Base-by-base conservation (phyloP, 1,140 invertebrate genomes). In the Penaeus indicus region DNA sequence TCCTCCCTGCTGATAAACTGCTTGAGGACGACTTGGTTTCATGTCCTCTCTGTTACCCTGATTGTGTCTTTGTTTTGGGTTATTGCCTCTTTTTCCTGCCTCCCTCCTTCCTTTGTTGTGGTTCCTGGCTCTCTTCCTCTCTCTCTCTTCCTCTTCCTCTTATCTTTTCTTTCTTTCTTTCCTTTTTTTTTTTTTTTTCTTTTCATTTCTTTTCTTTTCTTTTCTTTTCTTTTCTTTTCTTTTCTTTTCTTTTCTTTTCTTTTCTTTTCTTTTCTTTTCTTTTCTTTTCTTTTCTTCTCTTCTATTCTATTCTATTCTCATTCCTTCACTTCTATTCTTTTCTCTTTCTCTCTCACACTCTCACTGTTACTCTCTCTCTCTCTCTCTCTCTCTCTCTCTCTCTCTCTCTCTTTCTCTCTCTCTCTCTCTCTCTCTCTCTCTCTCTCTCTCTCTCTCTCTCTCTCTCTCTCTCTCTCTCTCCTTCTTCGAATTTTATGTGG, bases 151-250 rank as follows among this genome's bases (percentile, higher is more conserved):
- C 62, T 60, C 19, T 80, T 27, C 32, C 11, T n/a, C 42, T 42
- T 27, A 16, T 10, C 54, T 27, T 38, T 10, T 78, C 32, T 78
- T 78, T 3, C n/a, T 38, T 78, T 3, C 25, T 2, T 3, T 32
- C n/a, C 18, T 78, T 32, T 78, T 78, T n/a, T 38, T 78, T 78
- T 78, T 19, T 78, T 78, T 38, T 21, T 78, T 78, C 54, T 19
- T 32, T 77, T 27, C 47, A 19, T 16, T 27, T 77, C 47, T 19
- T 78, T 78, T 13, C 60, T 79, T 18, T 42, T 11, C 8, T n/a
- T 78, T 11, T 0, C 61, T 16, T 0, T 80, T 22, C 60, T 16
- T 42, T 42, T 38, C 32, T 77, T 8, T 19, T 27, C 13, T 7
- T 27, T 27, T 18, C 5, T 25, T 0, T 77, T 77, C 1, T 27